A percentile compares a stretch with the other conserved stretches of the same genome.
These are phyloP conservation scores for Cryptus viduatorius DNA, from an alignment of 2,888 invertebrate genomes.

Conservation along the genomic window DNA sequence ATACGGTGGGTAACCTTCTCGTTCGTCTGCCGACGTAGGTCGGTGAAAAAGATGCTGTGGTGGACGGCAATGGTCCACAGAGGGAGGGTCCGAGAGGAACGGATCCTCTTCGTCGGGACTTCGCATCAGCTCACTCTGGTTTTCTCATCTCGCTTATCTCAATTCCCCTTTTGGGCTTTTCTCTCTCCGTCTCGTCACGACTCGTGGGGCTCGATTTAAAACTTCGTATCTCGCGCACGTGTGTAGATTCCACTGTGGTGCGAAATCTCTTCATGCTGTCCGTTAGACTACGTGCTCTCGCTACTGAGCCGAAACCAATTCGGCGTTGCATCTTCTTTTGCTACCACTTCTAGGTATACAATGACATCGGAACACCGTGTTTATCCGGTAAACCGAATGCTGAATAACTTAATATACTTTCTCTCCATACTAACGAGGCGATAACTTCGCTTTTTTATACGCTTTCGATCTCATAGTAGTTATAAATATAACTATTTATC, in stretches of 20 bases:
- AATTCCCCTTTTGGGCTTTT: conserved; percentile 15
- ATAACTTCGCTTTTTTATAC: no score
- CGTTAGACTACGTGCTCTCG: conserved; percentile 32
- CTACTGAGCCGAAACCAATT: conserved; percentile 25
- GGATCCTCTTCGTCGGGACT: conserved; percentile 7
- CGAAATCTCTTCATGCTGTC: conserved; percentile 34
- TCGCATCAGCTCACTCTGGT: conserved; percentile 3
- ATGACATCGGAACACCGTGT: conserved; percentile 17
- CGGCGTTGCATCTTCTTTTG: conserved; percentile 1
- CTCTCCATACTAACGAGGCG: not conserved
- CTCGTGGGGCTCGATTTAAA: conserved; percentile 52
- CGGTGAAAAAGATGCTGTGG: conserved; percentile 52
- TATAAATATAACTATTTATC: no score
- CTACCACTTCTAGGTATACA: not conserved
- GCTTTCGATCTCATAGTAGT: no score
- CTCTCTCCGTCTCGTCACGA: conserved; percentile 9
- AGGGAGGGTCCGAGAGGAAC: conserved; percentile 2
- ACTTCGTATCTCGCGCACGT: conserved; percentile 54
- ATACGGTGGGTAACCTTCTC: conserved; percentile 24
- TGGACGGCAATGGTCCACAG: conserved; percentile 18
- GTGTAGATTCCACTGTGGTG: conserved; percentile 58
- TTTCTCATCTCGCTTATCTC: conserved; percentile 17
- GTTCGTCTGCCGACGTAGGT: conserved; percentile 26
- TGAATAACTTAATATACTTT: not conserved
- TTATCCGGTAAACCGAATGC: conserved; percentile 20